phyloP scores from a whole-genome alignment of 2,888 invertebrate species.

The Chironomus tentans region DNA sequence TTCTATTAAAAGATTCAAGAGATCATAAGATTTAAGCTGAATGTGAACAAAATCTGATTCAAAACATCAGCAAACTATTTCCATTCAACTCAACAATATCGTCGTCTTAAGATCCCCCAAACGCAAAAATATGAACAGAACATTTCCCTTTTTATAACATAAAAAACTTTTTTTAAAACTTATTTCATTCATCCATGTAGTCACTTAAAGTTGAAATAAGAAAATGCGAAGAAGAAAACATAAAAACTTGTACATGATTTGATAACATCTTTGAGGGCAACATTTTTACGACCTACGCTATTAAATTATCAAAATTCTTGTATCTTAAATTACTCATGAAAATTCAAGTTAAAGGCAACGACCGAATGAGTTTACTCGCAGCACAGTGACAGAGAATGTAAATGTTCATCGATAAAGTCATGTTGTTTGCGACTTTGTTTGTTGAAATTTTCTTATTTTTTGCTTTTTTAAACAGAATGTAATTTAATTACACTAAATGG shows the following conservation, averaged over 20 bases:
- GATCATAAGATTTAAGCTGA: no score
- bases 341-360: neutral
- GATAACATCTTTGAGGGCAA: neutral
- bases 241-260: conserved; percentile 4
- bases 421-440: neutral
- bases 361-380: no score
- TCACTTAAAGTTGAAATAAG: neutral
- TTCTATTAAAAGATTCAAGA: no score
- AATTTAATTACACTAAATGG: neutral
- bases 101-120: no score
- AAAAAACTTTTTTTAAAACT: neutral
- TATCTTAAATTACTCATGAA: neutral
- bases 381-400: neutral
- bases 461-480: neutral
- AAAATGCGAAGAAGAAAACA: neutral
- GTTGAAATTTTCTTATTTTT: no score
- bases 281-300: neutral
- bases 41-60: no score
- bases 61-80: no score
- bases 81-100: no score
- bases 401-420: neutral
- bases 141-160: neutral
- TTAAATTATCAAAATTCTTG: neutral
- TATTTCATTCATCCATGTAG: neutral
- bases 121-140: no score